Percentiles rank a stretch among this genome's conserved stretches.
Conservation (phyloP, 2,113 vertebrate species). For the Pithys albifrons region DNA sequence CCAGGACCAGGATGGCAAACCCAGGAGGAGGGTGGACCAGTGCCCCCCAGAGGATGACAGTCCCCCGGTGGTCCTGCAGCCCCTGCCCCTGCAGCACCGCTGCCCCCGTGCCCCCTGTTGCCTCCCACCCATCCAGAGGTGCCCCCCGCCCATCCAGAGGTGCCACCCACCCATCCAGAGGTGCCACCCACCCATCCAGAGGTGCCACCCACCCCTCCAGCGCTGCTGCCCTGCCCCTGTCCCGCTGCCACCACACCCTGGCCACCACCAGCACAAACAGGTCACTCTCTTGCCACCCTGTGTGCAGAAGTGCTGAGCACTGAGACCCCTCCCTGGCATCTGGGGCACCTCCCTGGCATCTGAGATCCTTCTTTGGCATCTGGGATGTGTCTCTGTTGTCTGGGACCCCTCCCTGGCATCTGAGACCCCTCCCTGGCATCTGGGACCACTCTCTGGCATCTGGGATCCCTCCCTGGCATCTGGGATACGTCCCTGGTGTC, state of each 20-base stretch:
- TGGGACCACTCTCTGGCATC: too few species aligned
- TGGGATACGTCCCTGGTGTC: too few species aligned
- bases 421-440: too few species aligned
- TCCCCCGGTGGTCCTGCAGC: not conserved
- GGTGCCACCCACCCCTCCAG: not conserved
- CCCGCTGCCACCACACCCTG: fast-evolving
- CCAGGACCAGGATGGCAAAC: not conserved
- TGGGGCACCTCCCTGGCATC: too few species aligned
- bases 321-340: not conserved
- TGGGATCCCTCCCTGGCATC: too few species aligned
- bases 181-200: not conserved
- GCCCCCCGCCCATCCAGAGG: too few species aligned
- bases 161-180: too few species aligned
- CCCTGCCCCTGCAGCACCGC: not conserved
- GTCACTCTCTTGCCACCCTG: not conserved
- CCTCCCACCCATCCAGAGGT: not conserved
- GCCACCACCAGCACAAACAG: slow-evolving; percentile 18
- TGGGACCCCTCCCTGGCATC: too few species aligned
- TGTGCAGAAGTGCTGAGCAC: not conserved
- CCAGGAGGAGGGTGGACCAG: not conserved
- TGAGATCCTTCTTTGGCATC: too few species aligned
- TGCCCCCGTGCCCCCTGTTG: not conserved
- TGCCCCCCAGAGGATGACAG: not conserved
- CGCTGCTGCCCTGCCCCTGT: not conserved
- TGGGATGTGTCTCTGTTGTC: too few species aligned